Percentiles rank a stretch among this genome's conserved stretches.
These are phyloP conservation scores for Cynaeus angustus DNA, from an alignment of 2,888 invertebrate genomes.

Conservation along the genomic window DNA sequence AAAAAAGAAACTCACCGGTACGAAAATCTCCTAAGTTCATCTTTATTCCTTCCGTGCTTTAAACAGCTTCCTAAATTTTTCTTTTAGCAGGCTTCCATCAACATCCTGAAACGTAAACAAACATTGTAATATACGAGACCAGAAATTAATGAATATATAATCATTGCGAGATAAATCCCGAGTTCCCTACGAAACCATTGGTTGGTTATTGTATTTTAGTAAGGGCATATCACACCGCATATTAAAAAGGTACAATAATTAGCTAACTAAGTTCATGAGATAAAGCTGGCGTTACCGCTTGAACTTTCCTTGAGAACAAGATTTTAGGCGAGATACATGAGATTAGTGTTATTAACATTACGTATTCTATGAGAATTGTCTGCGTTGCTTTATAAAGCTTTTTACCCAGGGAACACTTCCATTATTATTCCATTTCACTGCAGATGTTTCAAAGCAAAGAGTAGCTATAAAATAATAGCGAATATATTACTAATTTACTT, in stretches of 20 bases:
- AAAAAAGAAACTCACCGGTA: constrained; percentile 51
- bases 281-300: constrained; percentile 60
- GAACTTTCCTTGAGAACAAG: constrained; percentile 63
- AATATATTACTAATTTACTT: constrained; percentile 21
- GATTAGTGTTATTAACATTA: constrained; percentile 63
- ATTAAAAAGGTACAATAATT: constrained; percentile 62
- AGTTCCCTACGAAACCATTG: constrained; percentile 10
- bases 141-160: no score
- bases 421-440: constrained; percentile 53
- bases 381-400: constrained; percentile 51
- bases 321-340: constrained; percentile 60
- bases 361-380: constrained; percentile 62
- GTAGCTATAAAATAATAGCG: constrained; percentile 9
- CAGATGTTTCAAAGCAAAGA: constrained; percentile 19
- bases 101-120: constrained; percentile 47
- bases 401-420: constrained; percentile 58
- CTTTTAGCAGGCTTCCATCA: constrained; percentile 39
- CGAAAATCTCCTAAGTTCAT: constrained; percentile 45
- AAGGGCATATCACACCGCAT: constrained; percentile 54
- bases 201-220: constrained; percentile 53
- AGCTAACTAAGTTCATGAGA: constrained; percentile 60
- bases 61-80: constrained; percentile 34
- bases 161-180: no score
- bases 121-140: background rate
- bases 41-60: constrained; percentile 45